Base-by-base conservation (phyloP, 2,888 invertebrate species). In the Patella caerulea region DNA sequence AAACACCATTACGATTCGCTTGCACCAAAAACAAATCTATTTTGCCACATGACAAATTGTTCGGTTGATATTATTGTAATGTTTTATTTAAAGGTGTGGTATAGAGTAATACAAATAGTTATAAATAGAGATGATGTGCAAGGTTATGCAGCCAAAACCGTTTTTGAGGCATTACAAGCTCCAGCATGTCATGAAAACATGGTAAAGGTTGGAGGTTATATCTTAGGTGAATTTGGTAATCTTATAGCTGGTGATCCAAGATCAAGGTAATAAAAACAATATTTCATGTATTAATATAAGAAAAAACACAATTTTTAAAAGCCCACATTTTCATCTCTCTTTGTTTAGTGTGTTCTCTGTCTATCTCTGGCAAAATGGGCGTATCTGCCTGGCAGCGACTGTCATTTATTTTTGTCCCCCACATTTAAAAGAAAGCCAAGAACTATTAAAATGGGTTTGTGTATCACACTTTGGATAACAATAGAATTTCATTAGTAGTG, bases 101-200 rank as follows among this genome's bases (percentile, higher is more conserved):
- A 99, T 92, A 94, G 99, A 91, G 99, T 99, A 76, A 99, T 99
- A 88, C 98, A 99, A 93, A 99, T 99, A 90, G 99, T 99, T 56
- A 99, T 99, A 85, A 99, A 99, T 92, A 94, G 99, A 88, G 99
- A 99, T 92, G 99, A 99, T 93, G 99, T 99, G 2, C 99, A 99
- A 93, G 99, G 98, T 29, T 99, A 99, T 93, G 99, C 99, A 80
- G 99, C 99, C 74, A 99, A 99, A 93, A 99, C 99, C 76, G 99
- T 99, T 45, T 99, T 99, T 93, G 99, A 99, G 94, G 98, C 98
- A 78, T 93, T 99, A 76, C 98, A 99, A 93, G 98, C 98, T 55
- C 98, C 99, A 29, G 99, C 99, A 52, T 99, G 99, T 90, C 99
- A 99, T 92, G 99, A 99, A 93, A 99, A 99, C 92, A 99, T 99